Percentiles rank a stretch among this genome's conserved stretches.
Evolutionary conservation across 2,797 vertebrate genomes (phyloP).

Genomic region (Kryptopterus vitreolus): DNA sequence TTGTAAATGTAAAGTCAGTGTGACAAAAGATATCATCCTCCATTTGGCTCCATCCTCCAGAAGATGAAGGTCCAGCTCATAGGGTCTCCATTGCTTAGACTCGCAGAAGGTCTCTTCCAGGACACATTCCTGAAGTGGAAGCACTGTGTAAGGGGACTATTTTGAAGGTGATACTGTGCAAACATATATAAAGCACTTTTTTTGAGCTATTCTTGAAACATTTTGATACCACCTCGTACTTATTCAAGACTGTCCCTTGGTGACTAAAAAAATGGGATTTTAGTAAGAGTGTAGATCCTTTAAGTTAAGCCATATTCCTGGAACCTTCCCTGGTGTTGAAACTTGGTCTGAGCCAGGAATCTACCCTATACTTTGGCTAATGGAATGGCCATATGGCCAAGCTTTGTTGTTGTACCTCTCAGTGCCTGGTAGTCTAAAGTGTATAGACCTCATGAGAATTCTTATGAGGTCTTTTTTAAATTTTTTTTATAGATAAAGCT

Average conservation of each 20-base stretch:
- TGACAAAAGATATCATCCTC: no score
- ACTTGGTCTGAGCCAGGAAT: not conserved
- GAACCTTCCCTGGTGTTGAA: not conserved
- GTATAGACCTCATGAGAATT: conserved; percentile 15
- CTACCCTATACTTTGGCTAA: not conserved
- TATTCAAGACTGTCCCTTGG: not conserved
- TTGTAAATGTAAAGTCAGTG: no score
- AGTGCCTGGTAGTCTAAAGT: not conserved
- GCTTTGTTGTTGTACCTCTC: not conserved
- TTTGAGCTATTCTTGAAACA: no score
- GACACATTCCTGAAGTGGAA: no score
- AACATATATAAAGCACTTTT: no score
- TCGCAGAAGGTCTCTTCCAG: no score
- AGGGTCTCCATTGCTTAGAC: no score
- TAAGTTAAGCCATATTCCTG: not conserved
- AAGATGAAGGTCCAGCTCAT: no score
- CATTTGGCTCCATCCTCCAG: no score
- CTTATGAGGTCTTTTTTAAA: conserved; percentile 25
- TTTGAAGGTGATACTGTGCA: no score
- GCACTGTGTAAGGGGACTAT: no score
- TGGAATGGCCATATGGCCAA: conserved; percentile 4
- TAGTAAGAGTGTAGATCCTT: not conserved
- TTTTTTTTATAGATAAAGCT: conserved; percentile 18
- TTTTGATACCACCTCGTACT: no score
- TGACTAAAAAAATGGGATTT: not conserved